Evolutionary conservation across 1,140 invertebrate species (phyloP).

Genomic region (Drosophila murphyi): DNA sequence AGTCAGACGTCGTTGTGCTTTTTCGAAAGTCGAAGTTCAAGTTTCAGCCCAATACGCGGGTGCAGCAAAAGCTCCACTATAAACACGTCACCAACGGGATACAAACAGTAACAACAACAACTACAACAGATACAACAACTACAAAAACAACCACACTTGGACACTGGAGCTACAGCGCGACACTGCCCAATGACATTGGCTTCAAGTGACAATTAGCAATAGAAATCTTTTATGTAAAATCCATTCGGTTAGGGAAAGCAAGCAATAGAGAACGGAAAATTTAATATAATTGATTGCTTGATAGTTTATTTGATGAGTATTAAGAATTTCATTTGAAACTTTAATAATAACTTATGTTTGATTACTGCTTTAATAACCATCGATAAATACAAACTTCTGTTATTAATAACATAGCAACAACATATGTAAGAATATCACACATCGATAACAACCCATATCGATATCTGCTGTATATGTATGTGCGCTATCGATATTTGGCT

Average conservation of each 20-base stretch:
- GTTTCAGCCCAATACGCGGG: constrained; percentile 50
- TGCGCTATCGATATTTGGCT: too few species aligned
- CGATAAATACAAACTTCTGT: too few species aligned
- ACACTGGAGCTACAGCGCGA: constrained; percentile 1
- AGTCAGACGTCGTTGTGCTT: constrained; percentile 57
- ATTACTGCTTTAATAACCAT: too few species aligned
- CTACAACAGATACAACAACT: not conserved
- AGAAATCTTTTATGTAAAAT: not conserved
- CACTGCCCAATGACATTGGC: constrained; percentile 26
- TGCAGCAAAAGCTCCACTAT: constrained; percentile 39
- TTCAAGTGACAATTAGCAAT: constrained; percentile 2
- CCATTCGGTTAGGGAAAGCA: not conserved
- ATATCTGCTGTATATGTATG: too few species aligned
- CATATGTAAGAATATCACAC: too few species aligned
- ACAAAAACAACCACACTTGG: constrained; percentile 1
- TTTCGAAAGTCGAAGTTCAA: constrained; percentile 80
- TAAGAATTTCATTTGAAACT: not conserved
- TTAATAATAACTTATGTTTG: not conserved
- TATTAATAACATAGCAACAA: too few species aligned
- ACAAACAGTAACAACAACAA: constrained; percentile 13
- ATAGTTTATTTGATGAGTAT: not conserved
- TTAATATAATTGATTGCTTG: constrained; percentile 1
- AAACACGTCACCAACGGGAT: constrained; percentile 36
- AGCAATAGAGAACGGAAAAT: not conserved
- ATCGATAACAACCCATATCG: too few species aligned